A percentile compares a stretch with the other conserved stretches of the same genome.
These are phyloP conservation scores for Endotricha flammealis DNA, from an alignment of 2,888 invertebrate genomes.

Conservation along the genomic window DNA sequence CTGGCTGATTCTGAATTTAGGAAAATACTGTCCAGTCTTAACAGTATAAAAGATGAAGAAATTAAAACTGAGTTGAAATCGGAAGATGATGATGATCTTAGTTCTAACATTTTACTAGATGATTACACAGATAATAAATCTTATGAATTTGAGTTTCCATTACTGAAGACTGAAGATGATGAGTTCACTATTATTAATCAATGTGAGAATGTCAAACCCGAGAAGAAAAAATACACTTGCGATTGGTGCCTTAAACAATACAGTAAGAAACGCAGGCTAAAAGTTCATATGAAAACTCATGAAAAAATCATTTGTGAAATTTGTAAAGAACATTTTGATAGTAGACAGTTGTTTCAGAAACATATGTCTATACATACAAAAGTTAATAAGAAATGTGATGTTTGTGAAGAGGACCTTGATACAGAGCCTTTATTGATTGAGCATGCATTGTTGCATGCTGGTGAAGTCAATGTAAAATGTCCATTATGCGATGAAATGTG, in stretches of 20 bases:
- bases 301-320: slow-evolving; percentile 36
- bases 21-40: slow-evolving; percentile 29
- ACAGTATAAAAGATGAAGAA: slow-evolving; percentile 23
- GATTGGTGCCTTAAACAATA: slow-evolving; percentile 66
- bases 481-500: slow-evolving; percentile 73
- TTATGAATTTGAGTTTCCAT: slow-evolving; percentile 19
- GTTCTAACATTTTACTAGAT: slow-evolving; percentile 18
- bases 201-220: slow-evolving; percentile 23
- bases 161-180: slow-evolving; percentile 19
- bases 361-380: slow-evolving; percentile 47
- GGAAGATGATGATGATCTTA: slow-evolving; percentile 27
- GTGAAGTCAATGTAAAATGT: slow-evolving; percentile 48
- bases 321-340: slow-evolving; percentile 47
- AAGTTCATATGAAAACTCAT: slow-evolving; percentile 66
- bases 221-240: slow-evolving; percentile 32
- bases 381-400: slow-evolving; percentile 22
- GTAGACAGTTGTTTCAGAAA: slow-evolving; percentile 39
- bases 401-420: slow-evolving; percentile 28
- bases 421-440: slow-evolving; percentile 26
- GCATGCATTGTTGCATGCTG: slow-evolving; percentile 23
- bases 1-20: slow-evolving; percentile 48
- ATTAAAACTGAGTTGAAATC: slow-evolving; percentile 33
- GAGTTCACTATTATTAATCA: neutral
- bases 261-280: slow-evolving; percentile 57
- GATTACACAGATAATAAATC: neutral